phyloP scores from a whole-genome alignment of 2,797 vertebrate species.

The Diplodus puntazzo region DNA sequence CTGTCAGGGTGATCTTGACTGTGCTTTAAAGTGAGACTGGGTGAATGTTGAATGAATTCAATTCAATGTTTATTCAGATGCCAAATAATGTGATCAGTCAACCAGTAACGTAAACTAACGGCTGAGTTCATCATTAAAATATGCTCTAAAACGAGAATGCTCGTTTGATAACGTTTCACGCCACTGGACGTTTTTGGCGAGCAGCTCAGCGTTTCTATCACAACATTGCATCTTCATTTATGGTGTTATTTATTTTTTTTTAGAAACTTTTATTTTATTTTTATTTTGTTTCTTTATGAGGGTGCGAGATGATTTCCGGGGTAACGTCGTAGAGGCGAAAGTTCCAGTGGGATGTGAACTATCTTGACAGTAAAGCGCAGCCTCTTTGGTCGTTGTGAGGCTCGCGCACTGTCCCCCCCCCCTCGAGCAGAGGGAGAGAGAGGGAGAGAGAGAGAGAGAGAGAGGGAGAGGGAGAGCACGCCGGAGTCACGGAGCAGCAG shows the following conservation, averaged over 20 bases:
- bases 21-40: too few species aligned
- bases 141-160: too few species aligned
- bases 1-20: too few species aligned
- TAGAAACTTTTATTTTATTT: neutral
- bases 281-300: neutral
- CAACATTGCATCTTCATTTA: neutral
- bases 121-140: too few species aligned
- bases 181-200: too few species aligned
- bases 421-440: conserved; percentile 6
- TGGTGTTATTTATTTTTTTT: neutral
- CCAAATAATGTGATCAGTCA: too few species aligned
- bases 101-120: too few species aligned
- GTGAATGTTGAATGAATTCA: too few species aligned
- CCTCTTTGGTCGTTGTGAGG: conserved; percentile 44
- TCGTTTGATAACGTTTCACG: too few species aligned
- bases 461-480: conserved; percentile 1
- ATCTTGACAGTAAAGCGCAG: conserved; percentile 59
- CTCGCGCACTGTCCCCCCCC: conserved; percentile 31
- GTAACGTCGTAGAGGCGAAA: neutral
- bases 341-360: conserved; percentile 37
- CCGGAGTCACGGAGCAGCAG: conserved; percentile 12
- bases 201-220: too few species aligned
- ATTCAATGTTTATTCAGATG: too few species aligned
- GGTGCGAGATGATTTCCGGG: conserved; percentile 46
- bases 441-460: too few species aligned